phyloP scores from a whole-genome alignment of 2,113 vertebrate genomes.

The Nannobrachium achirus region DNA sequence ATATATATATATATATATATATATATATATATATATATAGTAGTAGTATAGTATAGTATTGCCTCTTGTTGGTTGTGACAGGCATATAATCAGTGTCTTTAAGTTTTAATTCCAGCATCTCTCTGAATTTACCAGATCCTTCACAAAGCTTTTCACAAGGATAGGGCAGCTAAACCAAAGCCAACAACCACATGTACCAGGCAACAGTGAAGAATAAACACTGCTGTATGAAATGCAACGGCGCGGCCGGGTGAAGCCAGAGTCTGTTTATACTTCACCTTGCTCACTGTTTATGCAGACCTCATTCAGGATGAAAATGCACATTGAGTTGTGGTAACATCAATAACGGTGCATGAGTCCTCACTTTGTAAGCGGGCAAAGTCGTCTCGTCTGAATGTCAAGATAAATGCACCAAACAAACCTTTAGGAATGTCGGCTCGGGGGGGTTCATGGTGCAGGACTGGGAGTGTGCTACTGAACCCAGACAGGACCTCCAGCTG shows the following conservation, averaged over 20 bases:
- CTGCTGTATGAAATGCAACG: slow-evolving; percentile 9
- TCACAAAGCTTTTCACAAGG: slow-evolving; percentile 6
- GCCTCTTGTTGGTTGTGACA: not conserved
- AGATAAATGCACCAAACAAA: slow-evolving; percentile 10
- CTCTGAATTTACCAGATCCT: slow-evolving; percentile 13
- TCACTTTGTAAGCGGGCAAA: not conserved
- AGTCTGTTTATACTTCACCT: slow-evolving; percentile 27
- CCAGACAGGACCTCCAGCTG: not conserved
- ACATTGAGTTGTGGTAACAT: not conserved
- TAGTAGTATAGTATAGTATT: not conserved
- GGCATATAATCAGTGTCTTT: not conserved
- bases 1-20: too few species aligned
- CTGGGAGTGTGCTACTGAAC: not conserved
- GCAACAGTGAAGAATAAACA: slow-evolving; percentile 38
- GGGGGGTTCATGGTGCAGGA: not conserved
- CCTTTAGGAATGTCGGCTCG: not conserved
- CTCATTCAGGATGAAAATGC: not conserved
- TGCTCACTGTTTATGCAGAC: slow-evolving; percentile 21
- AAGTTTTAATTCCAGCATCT: slow-evolving; percentile 2
- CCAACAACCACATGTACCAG: slow-evolving; percentile 30
- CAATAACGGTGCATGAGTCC: not conserved
- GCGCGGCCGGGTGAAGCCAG: not conserved
- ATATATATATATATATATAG: too few species aligned
- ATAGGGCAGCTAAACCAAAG: slow-evolving; percentile 17
- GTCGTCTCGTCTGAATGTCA: not conserved